A percentile compares a stretch with the other conserved stretches of the same genome.
These are phyloP conservation scores for Staurois parvus DNA, from an alignment of 2,797 vertebrate genomes.

Conservation along the genomic window DNA sequence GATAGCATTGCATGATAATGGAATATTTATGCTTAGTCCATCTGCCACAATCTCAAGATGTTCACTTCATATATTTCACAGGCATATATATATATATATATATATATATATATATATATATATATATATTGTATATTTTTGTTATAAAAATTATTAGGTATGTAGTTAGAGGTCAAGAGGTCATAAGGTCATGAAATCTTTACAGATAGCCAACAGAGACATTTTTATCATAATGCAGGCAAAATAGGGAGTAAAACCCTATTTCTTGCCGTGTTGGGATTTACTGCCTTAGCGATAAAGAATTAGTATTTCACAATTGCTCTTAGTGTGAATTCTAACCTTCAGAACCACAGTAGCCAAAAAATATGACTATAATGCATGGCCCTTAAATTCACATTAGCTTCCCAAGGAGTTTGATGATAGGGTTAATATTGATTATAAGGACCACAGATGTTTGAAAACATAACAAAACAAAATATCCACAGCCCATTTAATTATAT, in stretches of 20 bases:
- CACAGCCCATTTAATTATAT: not conserved
- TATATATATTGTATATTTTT: too few species aligned
- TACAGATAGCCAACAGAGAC: not conserved
- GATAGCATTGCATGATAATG: too few species aligned
- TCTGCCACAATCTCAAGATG: not conserved
- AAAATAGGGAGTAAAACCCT: not conserved
- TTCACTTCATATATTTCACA: too few species aligned
- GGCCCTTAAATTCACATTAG: too few species aligned
- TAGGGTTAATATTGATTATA: not conserved
- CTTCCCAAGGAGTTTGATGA: not conserved
- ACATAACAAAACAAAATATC: not conserved
- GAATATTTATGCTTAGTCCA: too few species aligned
- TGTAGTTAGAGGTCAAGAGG: not conserved
- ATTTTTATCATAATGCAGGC: not conserved
- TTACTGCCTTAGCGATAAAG: not conserved
- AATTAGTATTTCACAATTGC: not conserved
- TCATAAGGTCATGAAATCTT: not conserved
- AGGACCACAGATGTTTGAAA: not conserved
- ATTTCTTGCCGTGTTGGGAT: not conserved
- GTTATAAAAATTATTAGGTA: too few species aligned
- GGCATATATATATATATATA: too few species aligned
- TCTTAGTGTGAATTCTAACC: not conserved
- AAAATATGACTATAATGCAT: not conserved
- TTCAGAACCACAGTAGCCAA: not conserved
- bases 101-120: too few species aligned